phyloP scores from a whole-genome alignment of 1,140 invertebrate species.

The Sarcophaga peregrina region DNA sequence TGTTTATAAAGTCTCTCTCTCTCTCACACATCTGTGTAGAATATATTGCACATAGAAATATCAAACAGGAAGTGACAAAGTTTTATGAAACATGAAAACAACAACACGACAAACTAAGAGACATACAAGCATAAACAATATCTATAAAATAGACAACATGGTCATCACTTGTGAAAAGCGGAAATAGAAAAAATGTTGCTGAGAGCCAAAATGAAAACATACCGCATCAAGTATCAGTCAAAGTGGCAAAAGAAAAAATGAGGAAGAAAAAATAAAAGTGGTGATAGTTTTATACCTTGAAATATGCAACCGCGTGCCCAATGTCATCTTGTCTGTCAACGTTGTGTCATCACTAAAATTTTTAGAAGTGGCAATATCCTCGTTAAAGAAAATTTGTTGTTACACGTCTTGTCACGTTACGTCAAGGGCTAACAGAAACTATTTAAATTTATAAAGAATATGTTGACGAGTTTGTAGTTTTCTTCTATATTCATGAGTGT shows the following conservation, averaged over 20 bases:
- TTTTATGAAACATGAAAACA: conserved; percentile 3
- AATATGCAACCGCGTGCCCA: conserved; percentile 23
- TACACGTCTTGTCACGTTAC: conserved; percentile 9
- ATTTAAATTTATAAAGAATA: too few species aligned
- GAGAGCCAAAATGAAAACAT: background rate
- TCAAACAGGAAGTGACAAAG: conserved; percentile 24
- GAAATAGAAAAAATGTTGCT: too few species aligned
- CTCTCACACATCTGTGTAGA: too few species aligned
- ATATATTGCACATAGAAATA: background rate
- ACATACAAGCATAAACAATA: background rate
- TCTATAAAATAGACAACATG: conserved; percentile 13
- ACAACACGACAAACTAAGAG: background rate
- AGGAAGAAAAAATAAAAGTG: background rate
- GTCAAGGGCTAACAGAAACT: background rate
- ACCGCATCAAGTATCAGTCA: background rate
- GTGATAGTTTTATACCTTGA: background rate
- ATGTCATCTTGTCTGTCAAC: conserved; percentile 18
- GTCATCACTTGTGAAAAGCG: background rate
- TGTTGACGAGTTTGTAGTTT: too few species aligned
- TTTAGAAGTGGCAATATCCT: conserved; percentile 1
- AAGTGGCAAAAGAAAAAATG: background rate
- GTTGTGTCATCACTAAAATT: background rate
- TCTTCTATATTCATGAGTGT: too few species aligned
- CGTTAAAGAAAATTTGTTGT: background rate
- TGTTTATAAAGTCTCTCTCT: too few species aligned